Percentiles rank a stretch among this genome's conserved stretches.
Conservation (phyloP, 2,113 vertebrate genomes). For the Oncorhynchus masou region DNA sequence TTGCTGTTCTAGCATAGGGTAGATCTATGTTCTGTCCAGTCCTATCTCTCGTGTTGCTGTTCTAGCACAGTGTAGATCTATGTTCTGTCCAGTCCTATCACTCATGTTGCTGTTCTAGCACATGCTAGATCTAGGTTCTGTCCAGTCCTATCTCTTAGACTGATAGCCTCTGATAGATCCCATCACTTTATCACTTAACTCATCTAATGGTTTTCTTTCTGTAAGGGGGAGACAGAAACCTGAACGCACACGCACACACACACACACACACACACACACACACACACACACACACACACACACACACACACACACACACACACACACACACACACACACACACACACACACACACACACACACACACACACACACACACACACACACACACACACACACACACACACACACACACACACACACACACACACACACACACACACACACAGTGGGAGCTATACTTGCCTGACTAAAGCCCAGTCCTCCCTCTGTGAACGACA, state of each 20-base stretch:
- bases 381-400: too few relatives aligned
- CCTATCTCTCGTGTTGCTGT: constrained; percentile 44
- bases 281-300: too few relatives aligned
- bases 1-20: neutral
- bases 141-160: constrained; percentile 61
- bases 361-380: too few relatives aligned
- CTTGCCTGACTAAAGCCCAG: constrained; percentile 45
- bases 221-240: neutral
- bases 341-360: too few relatives aligned
- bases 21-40: constrained; percentile 53
- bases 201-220: constrained; percentile 63
- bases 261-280: too few relatives aligned
- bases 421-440: too few relatives aligned
- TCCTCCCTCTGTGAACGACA: constrained; percentile 77
- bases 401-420: too few relatives aligned
- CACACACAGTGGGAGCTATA: constrained; percentile 24
- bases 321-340: too few relatives aligned
- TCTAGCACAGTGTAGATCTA: neutral
- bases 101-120: constrained; percentile 13
- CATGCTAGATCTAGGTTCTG: neutral
- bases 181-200: constrained; percentile 52
- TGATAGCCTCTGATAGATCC: constrained; percentile 69
- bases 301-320: too few relatives aligned
- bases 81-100: constrained; percentile 35
- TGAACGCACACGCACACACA: too few relatives aligned